A percentile compares a stretch with the other conserved stretches of the same genome.
Conservation (phyloP, 2,888 invertebrate genomes). For the Sinhomidia bicolor region DNA sequence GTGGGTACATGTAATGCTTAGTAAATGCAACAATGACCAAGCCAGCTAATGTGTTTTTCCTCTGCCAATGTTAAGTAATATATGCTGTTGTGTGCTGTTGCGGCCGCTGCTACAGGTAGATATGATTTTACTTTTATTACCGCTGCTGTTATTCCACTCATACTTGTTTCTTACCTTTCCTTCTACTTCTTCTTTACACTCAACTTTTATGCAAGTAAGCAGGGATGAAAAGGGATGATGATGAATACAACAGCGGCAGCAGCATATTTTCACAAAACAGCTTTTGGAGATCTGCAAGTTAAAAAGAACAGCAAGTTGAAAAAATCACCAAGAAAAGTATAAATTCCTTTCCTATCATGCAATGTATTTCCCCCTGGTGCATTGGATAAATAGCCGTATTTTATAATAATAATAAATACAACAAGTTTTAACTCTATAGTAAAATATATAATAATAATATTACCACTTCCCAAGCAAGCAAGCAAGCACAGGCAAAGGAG, state of each 20-base stretch:
- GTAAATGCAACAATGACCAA: constrained; percentile 4
- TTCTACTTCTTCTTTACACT: too few relatives aligned
- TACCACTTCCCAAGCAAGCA: too few relatives aligned
- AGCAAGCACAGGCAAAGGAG: too few relatives aligned
- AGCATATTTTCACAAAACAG: constrained; percentile 4
- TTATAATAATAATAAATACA: neutral
- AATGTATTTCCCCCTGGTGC: constrained; percentile 20
- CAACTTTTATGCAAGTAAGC: too few relatives aligned
- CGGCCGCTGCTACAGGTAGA: neutral
- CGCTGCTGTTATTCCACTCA: constrained; percentile 1
- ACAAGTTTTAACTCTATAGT: constrained; percentile 40
- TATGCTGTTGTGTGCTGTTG: neutral
- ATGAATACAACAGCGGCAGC: too few relatives aligned
- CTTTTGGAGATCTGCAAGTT: constrained; percentile 7
- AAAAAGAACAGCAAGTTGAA: neutral
- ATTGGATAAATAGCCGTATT: constrained; percentile 13
- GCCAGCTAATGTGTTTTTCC: too few relatives aligned
- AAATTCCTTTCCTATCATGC: constrained; percentile 53
- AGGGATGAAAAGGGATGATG: too few relatives aligned
- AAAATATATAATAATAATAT: constrained; percentile 32
- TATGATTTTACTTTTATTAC: constrained; percentile 45
- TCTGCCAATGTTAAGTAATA: too few relatives aligned
- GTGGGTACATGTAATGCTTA: neutral
- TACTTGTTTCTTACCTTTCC: neutral
- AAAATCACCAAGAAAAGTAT: constrained; percentile 40